These are phyloP conservation scores for Pristionchus exspectatus DNA, from an alignment of 2,888 invertebrate genomes.

Conservation along the genomic window DNA sequence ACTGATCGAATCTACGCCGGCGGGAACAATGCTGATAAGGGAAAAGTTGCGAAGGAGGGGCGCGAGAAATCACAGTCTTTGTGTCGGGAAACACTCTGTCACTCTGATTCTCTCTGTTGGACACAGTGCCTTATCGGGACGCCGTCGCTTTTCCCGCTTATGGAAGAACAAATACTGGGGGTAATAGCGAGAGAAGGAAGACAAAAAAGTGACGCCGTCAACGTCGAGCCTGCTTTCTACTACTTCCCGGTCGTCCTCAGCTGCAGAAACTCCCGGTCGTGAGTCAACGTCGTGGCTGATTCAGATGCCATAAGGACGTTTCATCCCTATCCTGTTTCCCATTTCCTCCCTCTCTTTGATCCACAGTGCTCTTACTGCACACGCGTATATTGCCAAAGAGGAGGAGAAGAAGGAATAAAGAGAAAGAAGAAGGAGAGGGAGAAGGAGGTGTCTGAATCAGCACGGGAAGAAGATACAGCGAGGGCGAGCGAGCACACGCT, in stretches of 20 bases:
- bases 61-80: constrained; percentile 16
- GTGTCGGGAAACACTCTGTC: neutral
- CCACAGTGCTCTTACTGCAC: neutral
- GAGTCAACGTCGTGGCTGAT: neutral
- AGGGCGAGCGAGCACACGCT: neutral
- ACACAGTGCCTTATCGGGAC: neutral
- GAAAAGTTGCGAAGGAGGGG: constrained; percentile 4
- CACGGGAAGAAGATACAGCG: constrained; percentile 20
- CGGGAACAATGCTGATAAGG: neutral
- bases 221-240: neutral
- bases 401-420: constrained; percentile 7
- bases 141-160: constrained; percentile 16
- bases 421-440: neutral
- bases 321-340: constrained; percentile 36
- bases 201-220: neutral
- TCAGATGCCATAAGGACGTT: constrained; percentile 32
- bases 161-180: constrained; percentile 43
- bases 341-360: neutral
- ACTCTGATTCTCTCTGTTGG: neutral
- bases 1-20: constrained; percentile 12
- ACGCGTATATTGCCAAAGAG: neutral
- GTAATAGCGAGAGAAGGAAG: neutral
- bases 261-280: neutral
- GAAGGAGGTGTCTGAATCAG: neutral
- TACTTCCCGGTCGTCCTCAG: neutral